phyloP scores from a whole-genome alignment of 1,140 invertebrate species.

The Bombus superbus region DNA sequence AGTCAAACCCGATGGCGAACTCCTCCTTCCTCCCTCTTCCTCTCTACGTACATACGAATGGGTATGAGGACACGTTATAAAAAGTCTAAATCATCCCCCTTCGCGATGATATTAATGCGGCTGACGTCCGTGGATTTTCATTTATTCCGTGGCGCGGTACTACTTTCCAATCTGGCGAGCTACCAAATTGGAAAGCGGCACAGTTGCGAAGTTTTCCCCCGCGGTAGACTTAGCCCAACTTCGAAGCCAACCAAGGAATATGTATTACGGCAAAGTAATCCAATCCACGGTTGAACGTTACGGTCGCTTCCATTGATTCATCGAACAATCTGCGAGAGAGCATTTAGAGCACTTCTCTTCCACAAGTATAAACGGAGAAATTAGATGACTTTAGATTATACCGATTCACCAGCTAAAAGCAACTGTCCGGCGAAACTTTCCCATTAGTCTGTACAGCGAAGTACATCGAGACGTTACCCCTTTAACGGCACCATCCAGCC shows the following conservation, averaged over 20 bases:
- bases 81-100: conserved; percentile 76
- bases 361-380: conserved; percentile 43
- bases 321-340: conserved; percentile 67
- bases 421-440: neutral
- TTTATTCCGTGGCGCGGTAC: conserved; percentile 68
- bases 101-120: conserved; percentile 76
- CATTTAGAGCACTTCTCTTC: conserved; percentile 15
- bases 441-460: neutral
- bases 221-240: conserved; percentile 54
- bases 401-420: conserved; percentile 35
- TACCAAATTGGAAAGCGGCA: conserved; percentile 80
- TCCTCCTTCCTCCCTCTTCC: neutral
- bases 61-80: conserved; percentile 73
- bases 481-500: neutral
- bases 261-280: conserved; percentile 69
- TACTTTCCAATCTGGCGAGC: conserved; percentile 71
- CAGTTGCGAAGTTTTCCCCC: conserved; percentile 63
- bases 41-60: conserved; percentile 1
- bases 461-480: neutral
- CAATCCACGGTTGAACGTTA: conserved; percentile 64
- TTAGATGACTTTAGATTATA: conserved; percentile 57
- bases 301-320: conserved; percentile 67
- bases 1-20: conserved; percentile 42
- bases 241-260: conserved; percentile 56
- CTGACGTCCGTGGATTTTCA: conserved; percentile 68